Conservation (phyloP, 2,797 vertebrate species). For the Poliocrania exsul region DNA sequence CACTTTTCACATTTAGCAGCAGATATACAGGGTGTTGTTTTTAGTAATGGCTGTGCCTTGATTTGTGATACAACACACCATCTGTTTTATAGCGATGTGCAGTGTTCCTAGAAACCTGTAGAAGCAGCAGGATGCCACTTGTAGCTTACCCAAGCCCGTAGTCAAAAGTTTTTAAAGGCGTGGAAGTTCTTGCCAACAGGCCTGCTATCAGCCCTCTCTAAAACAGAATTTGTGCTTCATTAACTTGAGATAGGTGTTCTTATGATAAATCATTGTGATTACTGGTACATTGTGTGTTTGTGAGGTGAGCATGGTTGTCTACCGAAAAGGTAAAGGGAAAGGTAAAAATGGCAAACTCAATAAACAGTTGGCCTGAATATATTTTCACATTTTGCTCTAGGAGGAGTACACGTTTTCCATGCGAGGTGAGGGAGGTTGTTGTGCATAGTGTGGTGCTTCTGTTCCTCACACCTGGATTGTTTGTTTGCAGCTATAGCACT, state of each 20-base stretch:
- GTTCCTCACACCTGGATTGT: fast-evolving
- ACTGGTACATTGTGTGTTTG: neutral
- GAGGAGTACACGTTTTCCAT: neutral
- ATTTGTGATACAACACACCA: neutral
- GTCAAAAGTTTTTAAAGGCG: neutral
- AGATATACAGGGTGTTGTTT: neutral
- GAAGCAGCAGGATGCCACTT: neutral
- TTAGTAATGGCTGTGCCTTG: neutral
- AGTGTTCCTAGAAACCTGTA: neutral
- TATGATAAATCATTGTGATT: neutral
- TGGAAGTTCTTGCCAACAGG: neutral
- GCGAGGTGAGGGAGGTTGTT: neutral
- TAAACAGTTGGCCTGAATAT: neutral
- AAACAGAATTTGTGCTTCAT: neutral
- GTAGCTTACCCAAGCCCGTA: neutral
- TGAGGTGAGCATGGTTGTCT: neutral
- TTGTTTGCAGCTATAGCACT: neutral
- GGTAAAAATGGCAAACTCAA: neutral
- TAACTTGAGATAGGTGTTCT: neutral
- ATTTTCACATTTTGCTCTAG: neutral
- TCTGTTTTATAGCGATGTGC: neutral
- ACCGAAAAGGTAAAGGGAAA: neutral
- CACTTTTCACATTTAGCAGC: neutral
- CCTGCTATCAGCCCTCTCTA: neutral
- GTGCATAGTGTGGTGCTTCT: fast-evolving